phyloP scores from a whole-genome alignment of 2,888 invertebrate genomes.

The Aleiodes alternator region DNA sequence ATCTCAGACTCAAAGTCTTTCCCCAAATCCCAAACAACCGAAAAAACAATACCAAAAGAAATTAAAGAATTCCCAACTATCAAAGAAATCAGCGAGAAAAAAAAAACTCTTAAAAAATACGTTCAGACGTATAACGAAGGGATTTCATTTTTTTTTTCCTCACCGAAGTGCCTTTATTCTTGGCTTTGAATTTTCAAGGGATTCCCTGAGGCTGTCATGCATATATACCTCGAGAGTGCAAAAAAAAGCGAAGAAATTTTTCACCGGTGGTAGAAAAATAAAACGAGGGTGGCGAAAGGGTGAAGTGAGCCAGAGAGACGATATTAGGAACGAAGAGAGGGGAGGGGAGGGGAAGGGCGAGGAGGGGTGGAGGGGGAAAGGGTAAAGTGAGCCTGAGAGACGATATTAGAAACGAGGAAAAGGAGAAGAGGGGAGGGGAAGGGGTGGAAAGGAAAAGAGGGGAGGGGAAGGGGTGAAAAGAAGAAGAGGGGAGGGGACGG shows the following conservation, averaged over 20 bases:
- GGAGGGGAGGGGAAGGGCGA: conserved; percentile 39
- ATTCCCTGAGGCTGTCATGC: conserved; percentile 13
- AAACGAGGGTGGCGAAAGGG: conserved; percentile 47
- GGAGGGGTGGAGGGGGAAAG: conserved; percentile 43
- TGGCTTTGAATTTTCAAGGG: conserved; percentile 19
- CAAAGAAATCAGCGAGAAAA: background rate
- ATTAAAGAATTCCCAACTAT: background rate
- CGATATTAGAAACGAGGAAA: conserved; percentile 43
- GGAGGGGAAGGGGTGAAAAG: conserved; percentile 35
- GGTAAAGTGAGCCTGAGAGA: conserved; percentile 23
- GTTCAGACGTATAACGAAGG: conserved; percentile 22
- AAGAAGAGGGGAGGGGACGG: conserved; percentile 38
- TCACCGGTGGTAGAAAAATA: conserved; percentile 37
- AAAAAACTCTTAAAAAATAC: background rate
- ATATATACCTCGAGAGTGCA: conserved; percentile 18
- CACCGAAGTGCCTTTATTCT: background rate
- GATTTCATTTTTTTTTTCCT: conserved; percentile 5
- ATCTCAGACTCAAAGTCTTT: no score
- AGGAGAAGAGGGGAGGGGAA: conserved; percentile 22
- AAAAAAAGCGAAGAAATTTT: conserved; percentile 12
- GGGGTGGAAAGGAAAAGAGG: background rate
- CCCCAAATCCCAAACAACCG: no score
- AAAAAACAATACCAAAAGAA: conserved; percentile 1
- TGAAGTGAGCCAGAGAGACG: conserved; percentile 41
- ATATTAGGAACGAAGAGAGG: conserved; percentile 48